These are phyloP conservation scores for Clanis bilineata DNA, from an alignment of 2,888 invertebrate species.

Conservation along the genomic window DNA sequence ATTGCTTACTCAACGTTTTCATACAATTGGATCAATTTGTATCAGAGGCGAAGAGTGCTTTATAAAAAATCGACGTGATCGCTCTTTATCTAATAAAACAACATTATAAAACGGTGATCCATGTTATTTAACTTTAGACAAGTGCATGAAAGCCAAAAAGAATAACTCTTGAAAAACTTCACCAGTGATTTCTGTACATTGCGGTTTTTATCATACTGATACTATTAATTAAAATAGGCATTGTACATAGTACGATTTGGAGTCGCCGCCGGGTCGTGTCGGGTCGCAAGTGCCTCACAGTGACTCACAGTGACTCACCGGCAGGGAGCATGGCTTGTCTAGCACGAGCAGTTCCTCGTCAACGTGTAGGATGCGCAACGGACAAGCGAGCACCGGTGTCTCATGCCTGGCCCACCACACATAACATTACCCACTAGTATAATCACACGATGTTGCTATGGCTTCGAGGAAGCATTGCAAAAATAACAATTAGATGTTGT, in stretches of 20 bases:
- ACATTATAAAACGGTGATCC: no score
- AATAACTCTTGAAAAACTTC: no score
- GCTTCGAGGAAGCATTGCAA: neutral
- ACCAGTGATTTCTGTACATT: no score
- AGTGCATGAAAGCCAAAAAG: no score
- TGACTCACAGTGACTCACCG: constrained; percentile 84
- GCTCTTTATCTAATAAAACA: no score
- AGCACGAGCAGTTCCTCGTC: constrained; percentile 93
- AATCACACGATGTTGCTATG: constrained; percentile 39
- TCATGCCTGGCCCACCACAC: constrained; percentile 88
- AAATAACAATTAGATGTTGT: no score
- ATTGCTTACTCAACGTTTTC: neutral
- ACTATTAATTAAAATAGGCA: no score
- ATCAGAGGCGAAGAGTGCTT: no score
- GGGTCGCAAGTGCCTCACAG: constrained; percentile 19
- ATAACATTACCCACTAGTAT: constrained; percentile 46
- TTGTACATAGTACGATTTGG: neutral
- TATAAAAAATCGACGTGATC: no score
- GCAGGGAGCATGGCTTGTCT: constrained; percentile 94
- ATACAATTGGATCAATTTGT: neutral
- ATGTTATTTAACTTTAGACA: no score
- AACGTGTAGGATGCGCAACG: constrained; percentile 91
- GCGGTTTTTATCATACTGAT: neutral
- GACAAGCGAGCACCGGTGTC: constrained; percentile 91
- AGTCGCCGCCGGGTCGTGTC: neutral